Evolutionary conservation across 2,113 vertebrate genomes (phyloP), one percentile per base, ranked within the genome.

Genomic region (Isichthys henryi): DNA sequence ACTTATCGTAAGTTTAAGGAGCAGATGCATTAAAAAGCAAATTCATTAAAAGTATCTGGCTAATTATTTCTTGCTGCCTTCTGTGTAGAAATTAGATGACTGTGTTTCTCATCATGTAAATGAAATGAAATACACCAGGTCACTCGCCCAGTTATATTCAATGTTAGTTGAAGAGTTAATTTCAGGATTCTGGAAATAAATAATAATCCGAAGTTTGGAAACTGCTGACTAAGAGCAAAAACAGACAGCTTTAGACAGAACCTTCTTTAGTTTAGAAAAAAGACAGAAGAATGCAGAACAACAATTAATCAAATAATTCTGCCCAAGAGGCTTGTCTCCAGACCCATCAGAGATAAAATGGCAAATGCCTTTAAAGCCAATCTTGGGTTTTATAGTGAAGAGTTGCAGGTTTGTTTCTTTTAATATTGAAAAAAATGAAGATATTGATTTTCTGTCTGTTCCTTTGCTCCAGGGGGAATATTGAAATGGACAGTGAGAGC

Each of bases 401-500:
- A 91, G 90, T 91, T 91, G 91, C 84, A 89, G 90, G 91, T 92
- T 91, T 91, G 90, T 90, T 89, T 90, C 91, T 94, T 91, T 90
- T 94, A 93, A 95, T 93, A 95, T 94, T 91, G 90, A 92, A 90
- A 92, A 92, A 95, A 93, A 94, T 94, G 92, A 93, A 93, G 91
- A 2, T 80, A 95, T 95, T 90, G 95, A 95, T 95, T 95, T 95
- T 93, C 92, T 93, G 94, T 94, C 94, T 92, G 93, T 92, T 94
- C 92, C 39, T 92, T 94, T 53, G 89, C 92, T 93, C 93, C 91
- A 91, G 92, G 89, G 91, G 91, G 94, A 93, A 94, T 94, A 94
- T 95, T 94, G 93, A 94, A 94, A 94, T 93, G 91, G 93, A 94
- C 92, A 90, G 90, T 91, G 92, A 94, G 90, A 89, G 92, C 93